A percentile compares a stretch with the other conserved stretches of the same genome.
These are phyloP conservation scores for Clusia tigrina DNA, from an alignment of 2,888 invertebrate genomes.

Conservation along the genomic window DNA sequence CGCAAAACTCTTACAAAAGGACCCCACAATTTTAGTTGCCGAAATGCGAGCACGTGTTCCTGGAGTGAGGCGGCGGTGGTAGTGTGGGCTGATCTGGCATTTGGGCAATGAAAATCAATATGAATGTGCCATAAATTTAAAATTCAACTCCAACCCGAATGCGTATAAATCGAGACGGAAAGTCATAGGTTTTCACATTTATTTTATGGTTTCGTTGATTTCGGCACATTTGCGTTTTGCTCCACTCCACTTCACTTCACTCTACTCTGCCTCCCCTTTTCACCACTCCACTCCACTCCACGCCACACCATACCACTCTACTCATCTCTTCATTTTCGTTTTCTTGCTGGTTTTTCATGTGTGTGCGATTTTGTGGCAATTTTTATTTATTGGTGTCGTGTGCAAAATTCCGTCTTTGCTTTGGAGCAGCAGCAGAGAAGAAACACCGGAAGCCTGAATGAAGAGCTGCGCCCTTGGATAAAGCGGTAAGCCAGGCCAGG, in stretches of 20 bases:
- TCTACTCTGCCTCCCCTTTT: no score
- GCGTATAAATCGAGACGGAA: conserved; percentile 15
- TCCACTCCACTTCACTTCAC: no score
- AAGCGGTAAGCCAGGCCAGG: not conserved
- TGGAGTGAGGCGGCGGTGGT: no score
- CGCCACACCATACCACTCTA: no score
- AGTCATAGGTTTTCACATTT: conserved; percentile 40
- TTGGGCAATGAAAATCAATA: conserved; percentile 40
- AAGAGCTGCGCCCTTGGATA: conserved; percentile 15
- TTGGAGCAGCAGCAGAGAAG: not conserved
- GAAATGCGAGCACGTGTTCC: not conserved
- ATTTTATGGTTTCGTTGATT: not conserved
- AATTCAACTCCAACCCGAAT: conserved; percentile 13
- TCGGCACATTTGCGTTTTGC: not conserved
- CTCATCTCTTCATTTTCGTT: no score
- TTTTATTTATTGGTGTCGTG: conserved; percentile 31
- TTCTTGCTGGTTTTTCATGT: no score
- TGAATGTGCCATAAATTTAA: conserved; percentile 35
- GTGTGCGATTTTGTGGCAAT: conserved; percentile 4
- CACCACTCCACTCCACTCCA: no score
- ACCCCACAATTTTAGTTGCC: not conserved
- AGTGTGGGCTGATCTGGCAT: not conserved
- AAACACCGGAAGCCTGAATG: conserved; percentile 3
- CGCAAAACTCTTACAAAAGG: not conserved
- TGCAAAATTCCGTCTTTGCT: conserved; percentile 18